These are phyloP conservation scores for Zaprionus vittiger DNA, from an alignment of 1,140 invertebrate species.

Conservation along the genomic window DNA sequence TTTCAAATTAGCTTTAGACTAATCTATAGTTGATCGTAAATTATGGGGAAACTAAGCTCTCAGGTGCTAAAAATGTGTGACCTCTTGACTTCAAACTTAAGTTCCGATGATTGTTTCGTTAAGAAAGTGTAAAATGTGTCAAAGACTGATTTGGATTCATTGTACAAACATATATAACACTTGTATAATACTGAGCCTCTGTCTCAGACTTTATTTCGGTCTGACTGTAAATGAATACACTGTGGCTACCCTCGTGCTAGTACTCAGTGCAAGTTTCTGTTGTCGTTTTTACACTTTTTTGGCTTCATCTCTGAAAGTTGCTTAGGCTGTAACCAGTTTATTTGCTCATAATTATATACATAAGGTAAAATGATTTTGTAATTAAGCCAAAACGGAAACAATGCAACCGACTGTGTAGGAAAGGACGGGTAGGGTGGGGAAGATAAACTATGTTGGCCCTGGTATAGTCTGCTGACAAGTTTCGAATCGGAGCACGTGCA, in stretches of 20 bases:
- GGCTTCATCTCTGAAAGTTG: conserved; percentile 67
- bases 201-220: background rate
- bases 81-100: conserved; percentile 14
- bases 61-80: conserved; percentile 36
- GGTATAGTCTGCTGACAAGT: conserved; percentile 28
- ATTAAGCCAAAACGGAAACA: conserved; percentile 56
- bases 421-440: background rate
- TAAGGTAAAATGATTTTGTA: conserved; percentile 67
- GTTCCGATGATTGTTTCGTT: conserved; percentile 23
- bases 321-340: conserved; percentile 55
- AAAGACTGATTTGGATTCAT: conserved; percentile 21
- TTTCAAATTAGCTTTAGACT: background rate
- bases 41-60: background rate
- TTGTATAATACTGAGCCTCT: background rate
- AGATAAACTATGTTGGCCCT: background rate
- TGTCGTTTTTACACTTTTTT: conserved; percentile 60
- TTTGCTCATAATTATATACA: conserved; percentile 58
- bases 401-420: conserved; percentile 27
- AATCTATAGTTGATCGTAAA: background rate
- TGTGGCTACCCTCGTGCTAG: conserved; percentile 5
- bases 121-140: conserved; percentile 38
- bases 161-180: background rate
- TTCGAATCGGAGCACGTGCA: conserved; percentile 59
- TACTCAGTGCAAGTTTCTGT: conserved; percentile 37
- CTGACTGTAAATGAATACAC: background rate